These are phyloP conservation scores for Galbula dea DNA, from an alignment of 2,113 vertebrate species.

Conservation along the genomic window DNA sequence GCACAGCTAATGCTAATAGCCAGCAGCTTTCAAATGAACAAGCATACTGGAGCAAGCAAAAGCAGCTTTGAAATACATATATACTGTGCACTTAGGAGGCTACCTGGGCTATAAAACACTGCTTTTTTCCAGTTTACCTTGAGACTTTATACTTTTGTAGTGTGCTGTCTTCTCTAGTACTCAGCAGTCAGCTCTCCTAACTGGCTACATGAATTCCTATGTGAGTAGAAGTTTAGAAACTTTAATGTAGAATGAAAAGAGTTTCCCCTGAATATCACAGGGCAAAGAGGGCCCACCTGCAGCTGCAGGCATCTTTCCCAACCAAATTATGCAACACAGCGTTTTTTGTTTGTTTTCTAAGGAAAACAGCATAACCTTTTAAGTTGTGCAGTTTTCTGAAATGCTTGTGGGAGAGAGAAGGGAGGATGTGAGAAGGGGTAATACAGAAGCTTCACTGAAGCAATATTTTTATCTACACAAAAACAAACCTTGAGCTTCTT, in stretches of 20 bases:
- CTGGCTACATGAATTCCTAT: not conserved
- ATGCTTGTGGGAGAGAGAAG: not conserved
- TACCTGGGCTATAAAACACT: constrained; percentile 47
- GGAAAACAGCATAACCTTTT: not conserved
- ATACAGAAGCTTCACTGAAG: not conserved
- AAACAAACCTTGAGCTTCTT: not conserved
- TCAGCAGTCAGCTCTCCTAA: constrained; percentile 46
- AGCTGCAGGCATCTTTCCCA: not conserved
- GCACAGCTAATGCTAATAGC: constrained; percentile 81
- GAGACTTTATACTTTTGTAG: not conserved
- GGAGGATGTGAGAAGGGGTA: not conserved
- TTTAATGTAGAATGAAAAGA: not conserved
- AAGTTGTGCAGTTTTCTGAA: not conserved
- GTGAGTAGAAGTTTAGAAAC: not conserved
- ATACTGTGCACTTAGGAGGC: constrained; percentile 41
- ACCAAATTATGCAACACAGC: not conserved
- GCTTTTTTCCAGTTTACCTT: constrained; percentile 28
- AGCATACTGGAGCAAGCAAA: not conserved
- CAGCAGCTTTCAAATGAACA: constrained; percentile 53
- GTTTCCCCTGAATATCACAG: not conserved
- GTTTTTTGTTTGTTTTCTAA: not conserved
- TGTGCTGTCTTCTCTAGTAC: constrained; percentile 8
- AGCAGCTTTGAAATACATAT: constrained; percentile 14
- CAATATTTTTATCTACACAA: not conserved
- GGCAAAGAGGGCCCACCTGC: not conserved